These are phyloP conservation scores for Phaenicophaeus curvirostris DNA, from an alignment of 2,797 vertebrate species.

Conservation along the genomic window DNA sequence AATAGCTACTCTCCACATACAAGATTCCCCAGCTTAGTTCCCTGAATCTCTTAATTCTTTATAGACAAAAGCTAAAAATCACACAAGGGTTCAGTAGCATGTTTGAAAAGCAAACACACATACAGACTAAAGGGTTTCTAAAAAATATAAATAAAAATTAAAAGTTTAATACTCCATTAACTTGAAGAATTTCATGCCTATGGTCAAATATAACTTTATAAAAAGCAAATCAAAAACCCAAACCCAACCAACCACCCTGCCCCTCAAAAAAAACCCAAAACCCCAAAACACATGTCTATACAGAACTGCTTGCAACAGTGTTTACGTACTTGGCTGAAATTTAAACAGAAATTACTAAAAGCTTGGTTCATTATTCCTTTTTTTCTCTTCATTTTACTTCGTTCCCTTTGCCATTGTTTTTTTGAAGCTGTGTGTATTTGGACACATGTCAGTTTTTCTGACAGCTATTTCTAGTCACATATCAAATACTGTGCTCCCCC, in stretches of 20 bases:
- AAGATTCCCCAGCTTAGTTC: not conserved
- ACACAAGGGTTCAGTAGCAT: not conserved
- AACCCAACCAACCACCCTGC: too few species aligned
- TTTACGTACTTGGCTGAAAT: not conserved
- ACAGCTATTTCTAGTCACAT: not conserved
- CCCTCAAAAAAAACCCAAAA: too few species aligned
- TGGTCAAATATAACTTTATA: not conserved
- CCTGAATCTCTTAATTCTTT: not conserved
- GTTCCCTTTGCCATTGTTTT: not conserved
- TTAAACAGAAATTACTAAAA: not conserved
- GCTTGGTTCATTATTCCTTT: not conserved
- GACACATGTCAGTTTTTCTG: fast-evolving
- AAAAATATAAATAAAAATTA: not conserved
- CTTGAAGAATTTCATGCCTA: not conserved
- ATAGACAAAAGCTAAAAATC: not conserved
- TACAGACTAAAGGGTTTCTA: not conserved
- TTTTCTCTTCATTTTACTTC: not conserved
- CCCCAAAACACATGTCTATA: not conserved
- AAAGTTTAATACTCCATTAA: not conserved
- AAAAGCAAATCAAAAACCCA: not conserved
- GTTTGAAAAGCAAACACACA: not conserved
- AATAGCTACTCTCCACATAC: not conserved
- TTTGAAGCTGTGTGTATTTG: not conserved
- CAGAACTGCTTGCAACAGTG: not conserved
- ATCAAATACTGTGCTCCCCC: not conserved